Conservation (phyloP, 1,140 invertebrate species). For the Cecropterus lyciades region DNA sequence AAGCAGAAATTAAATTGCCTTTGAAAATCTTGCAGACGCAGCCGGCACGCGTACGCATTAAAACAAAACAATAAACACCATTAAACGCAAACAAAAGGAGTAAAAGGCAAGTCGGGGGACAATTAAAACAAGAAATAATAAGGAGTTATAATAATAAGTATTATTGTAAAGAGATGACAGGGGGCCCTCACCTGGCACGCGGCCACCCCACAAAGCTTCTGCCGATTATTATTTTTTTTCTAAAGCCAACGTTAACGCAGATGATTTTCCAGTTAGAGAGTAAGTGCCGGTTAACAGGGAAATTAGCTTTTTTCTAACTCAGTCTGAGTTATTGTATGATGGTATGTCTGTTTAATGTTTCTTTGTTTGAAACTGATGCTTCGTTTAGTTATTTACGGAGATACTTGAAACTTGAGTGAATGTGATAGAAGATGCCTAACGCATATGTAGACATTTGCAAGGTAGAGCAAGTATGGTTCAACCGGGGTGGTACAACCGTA, state of each 20-base stretch:
- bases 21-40: constrained; percentile 70
- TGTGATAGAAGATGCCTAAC: too few species aligned
- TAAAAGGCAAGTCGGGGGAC: constrained; percentile 80
- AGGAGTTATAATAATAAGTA: constrained; percentile 82
- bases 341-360: background rate
- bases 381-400: background rate
- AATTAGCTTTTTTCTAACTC: constrained; percentile 28
- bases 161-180: constrained; percentile 74
- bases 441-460: too few species aligned
- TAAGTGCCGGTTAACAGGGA: constrained; percentile 29
- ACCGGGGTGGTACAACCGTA: too few species aligned
- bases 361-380: background rate
- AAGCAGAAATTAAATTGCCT: constrained; percentile 56
- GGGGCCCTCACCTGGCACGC: constrained; percentile 70
- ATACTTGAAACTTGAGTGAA: too few species aligned
- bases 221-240: constrained; percentile 54
- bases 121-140: constrained; percentile 84
- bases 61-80: constrained; percentile 80
- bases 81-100: constrained; percentile 81
- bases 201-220: constrained; percentile 54
- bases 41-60: constrained; percentile 73
- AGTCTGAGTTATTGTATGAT: background rate
- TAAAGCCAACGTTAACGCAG: constrained; percentile 23
- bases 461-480: too few species aligned
- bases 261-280: constrained; percentile 28